phyloP scores from a whole-genome alignment of 2,797 vertebrate genomes.

The Melanotaenia parkinsoni region DNA sequence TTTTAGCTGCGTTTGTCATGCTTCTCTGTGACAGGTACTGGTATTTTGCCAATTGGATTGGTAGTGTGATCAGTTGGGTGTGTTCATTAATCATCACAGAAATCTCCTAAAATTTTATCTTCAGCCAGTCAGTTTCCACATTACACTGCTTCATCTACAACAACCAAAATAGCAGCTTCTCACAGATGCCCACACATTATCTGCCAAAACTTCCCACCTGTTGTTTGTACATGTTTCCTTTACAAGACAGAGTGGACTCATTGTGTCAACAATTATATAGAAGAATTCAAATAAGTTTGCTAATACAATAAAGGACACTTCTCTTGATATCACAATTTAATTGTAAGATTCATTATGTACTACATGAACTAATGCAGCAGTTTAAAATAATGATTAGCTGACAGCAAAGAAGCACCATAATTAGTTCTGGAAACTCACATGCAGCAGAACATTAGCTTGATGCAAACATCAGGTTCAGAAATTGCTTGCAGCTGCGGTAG shows the following conservation, averaged over 20 bases:
- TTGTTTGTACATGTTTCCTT: not conserved
- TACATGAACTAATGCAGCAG: not conserved
- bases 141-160: not conserved
- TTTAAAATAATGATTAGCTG: not conserved
- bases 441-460: not conserved
- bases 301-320: not conserved
- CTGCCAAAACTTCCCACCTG: not conserved
- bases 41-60: not conserved
- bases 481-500: not conserved
- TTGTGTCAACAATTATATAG: not conserved
- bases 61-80: not conserved
- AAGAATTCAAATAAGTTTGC: not conserved
- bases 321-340: not conserved
- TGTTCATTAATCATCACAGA: not conserved
- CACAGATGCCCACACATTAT: not conserved
- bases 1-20: no score
- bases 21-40: not conserved
- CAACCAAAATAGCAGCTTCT: not conserved
- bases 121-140: not conserved
- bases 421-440: not conserved
- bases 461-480: not conserved
- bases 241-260: not conserved
- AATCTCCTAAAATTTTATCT: not conserved
- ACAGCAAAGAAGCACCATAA: not conserved
- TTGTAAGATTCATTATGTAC: not conserved